phyloP scores from a whole-genome alignment of 2,888 invertebrate genomes.

The Drosophila yooni region DNA sequence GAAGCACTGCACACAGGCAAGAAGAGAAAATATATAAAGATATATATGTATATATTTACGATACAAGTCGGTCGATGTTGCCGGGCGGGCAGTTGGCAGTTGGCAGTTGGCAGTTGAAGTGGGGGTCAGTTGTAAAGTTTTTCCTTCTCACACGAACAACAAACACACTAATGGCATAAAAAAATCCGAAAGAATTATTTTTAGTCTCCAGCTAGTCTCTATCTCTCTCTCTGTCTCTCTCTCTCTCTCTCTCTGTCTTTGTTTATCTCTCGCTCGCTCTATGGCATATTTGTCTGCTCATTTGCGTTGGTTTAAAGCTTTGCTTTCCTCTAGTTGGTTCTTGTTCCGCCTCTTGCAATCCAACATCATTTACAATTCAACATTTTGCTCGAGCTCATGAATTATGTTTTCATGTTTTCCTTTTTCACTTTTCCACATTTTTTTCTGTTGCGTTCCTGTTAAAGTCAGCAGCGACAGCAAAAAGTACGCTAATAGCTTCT shows the following conservation, averaged over 20 bases:
- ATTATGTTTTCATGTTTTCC: slow-evolving; percentile 72
- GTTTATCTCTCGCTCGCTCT: not conserved
- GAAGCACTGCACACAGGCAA: slow-evolving; percentile 13
- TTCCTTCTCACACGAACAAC: slow-evolving; percentile 5
- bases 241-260: slow-evolving; percentile 1
- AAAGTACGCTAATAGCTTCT: slow-evolving; percentile 72
- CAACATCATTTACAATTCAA: slow-evolving; percentile 74
- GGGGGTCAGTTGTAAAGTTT: slow-evolving; percentile 41
- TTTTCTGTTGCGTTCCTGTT: slow-evolving; percentile 25
- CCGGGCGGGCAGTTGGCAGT: too few species aligned
- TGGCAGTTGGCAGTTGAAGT: not conserved
- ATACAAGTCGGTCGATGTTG: slow-evolving; percentile 30
- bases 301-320: slow-evolving; percentile 47
- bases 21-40: slow-evolving; percentile 69
- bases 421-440: slow-evolving; percentile 30
- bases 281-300: slow-evolving; percentile 34
- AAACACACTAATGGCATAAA: slow-evolving; percentile 15
- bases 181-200: slow-evolving; percentile 32
- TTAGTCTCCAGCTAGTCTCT: slow-evolving; percentile 16
- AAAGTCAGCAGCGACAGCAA: slow-evolving; percentile 33
- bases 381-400: slow-evolving; percentile 67
- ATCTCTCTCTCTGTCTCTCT: not conserved
- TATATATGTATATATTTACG: slow-evolving; percentile 43
- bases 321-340: slow-evolving; percentile 3
- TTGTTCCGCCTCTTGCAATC: slow-evolving; percentile 19